Base-by-base conservation (phyloP, 2,888 invertebrate genomes). In the Rhyacophila evoluta region DNA sequence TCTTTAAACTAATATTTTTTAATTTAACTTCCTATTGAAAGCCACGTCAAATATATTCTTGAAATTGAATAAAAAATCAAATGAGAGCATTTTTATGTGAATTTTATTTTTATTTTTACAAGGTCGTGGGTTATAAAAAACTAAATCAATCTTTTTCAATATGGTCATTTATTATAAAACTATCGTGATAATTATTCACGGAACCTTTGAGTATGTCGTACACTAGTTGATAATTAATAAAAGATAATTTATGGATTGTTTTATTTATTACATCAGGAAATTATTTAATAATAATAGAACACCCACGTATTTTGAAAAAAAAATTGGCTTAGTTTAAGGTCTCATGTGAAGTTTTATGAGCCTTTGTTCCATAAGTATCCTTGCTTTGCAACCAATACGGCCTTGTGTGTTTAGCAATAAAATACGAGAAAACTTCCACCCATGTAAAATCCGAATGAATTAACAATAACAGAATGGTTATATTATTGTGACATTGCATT, bases 301-400 rank as follows among this genome's bases (percentile, higher is more conserved):
- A 10, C 55, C 55, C 19, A 55, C 55, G 10, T 55, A 25, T 55
- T 8, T 8, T 8, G 1, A 6, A 2, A 6, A 6, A 55, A 25
- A 55, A 55, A 55, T 12, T 55, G 55, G 19, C 55, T 55, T 55
- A 55, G 55, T 55, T 55, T 25, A 25, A 55, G 55, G 55, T 55
- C 55, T 55, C 19, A 25, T 8, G n/a, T n/a, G n/a, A n/a, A 25
- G 19, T 55, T 55, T 55, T 55, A 55, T 19, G 55, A 19, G 55
- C 25, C 55, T 55, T 55, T 55, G 55, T 55, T 55, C 8, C 55
- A 8, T 19, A 55, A 55, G 55, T 55, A 55, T 55, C 4, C 12
- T 11, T 5, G 15, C 15, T 41, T 2, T 1, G 55, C 10, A 55
- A 55, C 19, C 1, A 10, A 55, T 55, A 55, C 55, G 55, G 19